Evolutionary conservation across 1,140 invertebrate genomes (phyloP), one percentile per base, ranked within the genome.

Genomic region (Drosophila sproati): DNA sequence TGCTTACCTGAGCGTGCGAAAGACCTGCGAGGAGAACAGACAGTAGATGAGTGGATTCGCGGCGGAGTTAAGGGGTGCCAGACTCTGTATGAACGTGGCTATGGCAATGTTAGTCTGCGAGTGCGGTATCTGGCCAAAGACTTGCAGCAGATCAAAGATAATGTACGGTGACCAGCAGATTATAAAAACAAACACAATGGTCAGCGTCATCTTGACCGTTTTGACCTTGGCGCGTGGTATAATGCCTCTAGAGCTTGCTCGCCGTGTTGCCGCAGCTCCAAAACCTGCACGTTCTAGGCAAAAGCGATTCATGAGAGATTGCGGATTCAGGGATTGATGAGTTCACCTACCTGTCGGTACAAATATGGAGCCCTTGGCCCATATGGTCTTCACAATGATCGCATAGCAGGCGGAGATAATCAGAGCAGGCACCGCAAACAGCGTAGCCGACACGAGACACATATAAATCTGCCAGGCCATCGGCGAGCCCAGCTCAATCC

Each of bases 171-270:
- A 98, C 98, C 98, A 99, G 93, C 98, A 99, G 3, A 98, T 91
- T 57, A 99, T 96, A 93, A 99, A 99, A 10, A 98, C 98, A 87
- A 98, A 97, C 69, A 99, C 97, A 82, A 99, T 99, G 66, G 98
- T 97, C 75, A 98, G 96, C 0, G 98, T 98, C 98, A 99, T 98
- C 93, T 99, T 99, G 48, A 98, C 96, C n/a, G 98, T 98, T 93
- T 98, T 98, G 73, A 99, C 97, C 93, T 98, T 98, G 5, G 98
- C 98, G 80, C 97, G 94, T 2, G 98, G 98, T 89, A 99, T 98
- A 28, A 98, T 95, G 32, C 98, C 98, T 67, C 97, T 93, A 0
- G 96, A 96, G 68, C 96, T 96, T 1, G 96, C 96, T 55, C 96
- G 94, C 32, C 96, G 87, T 6, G 94, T 94, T 73, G 95, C 95